phyloP scores from a whole-genome alignment of 2,113 vertebrate species.

The Myrmecobius fasciatus region DNA sequence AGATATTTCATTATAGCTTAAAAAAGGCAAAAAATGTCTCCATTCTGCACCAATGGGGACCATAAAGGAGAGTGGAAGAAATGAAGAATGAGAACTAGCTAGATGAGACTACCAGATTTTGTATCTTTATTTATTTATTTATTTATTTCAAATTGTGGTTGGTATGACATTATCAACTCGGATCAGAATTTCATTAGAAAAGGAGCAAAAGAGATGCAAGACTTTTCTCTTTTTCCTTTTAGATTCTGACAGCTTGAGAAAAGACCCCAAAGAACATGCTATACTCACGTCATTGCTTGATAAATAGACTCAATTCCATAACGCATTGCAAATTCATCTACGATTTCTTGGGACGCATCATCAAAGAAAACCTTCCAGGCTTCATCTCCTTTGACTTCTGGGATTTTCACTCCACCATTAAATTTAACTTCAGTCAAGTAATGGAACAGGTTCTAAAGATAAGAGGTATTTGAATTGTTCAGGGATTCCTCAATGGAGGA shows the following conservation, averaged over 20 bases:
- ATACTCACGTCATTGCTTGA: slow-evolving; percentile 98
- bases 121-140: background rate
- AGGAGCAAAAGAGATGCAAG: background rate
- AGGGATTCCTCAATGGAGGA: slow-evolving; percentile 37
- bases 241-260: background rate
- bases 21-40: background rate
- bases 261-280: background rate
- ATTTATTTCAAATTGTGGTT: background rate
- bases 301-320: slow-evolving; percentile 99
- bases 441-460: slow-evolving; percentile 94
- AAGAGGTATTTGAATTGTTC: slow-evolving; percentile 66
- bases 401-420: slow-evolving; percentile 93
- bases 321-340: slow-evolving; percentile 98
- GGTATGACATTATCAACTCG: background rate
- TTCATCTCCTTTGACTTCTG: slow-evolving; percentile 95
- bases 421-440: slow-evolving; percentile 95
- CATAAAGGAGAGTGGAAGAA: background rate
- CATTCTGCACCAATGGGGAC: background rate
- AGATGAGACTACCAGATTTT: background rate
- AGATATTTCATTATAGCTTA: background rate
- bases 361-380: slow-evolving; percentile 99
- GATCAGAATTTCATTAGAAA: slow-evolving; percentile 29
- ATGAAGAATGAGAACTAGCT: background rate
- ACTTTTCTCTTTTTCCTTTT: background rate
- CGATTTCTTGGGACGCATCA: slow-evolving; percentile 96